phyloP scores from a whole-genome alignment of 1,140 invertebrate genomes.

The Brachionus calyciflorus region DNA sequence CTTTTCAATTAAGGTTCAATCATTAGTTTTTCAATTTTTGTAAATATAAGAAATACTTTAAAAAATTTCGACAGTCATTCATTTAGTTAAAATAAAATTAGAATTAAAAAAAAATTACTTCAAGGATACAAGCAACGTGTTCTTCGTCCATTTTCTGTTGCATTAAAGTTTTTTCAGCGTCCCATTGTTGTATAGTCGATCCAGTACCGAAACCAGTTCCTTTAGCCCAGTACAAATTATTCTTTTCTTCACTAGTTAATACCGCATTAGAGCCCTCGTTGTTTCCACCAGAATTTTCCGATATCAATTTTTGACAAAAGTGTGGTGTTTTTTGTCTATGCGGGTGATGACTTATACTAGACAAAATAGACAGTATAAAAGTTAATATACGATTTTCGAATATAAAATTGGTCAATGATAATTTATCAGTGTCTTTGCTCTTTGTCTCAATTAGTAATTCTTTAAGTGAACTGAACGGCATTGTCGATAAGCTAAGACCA shows the following conservation, averaged over 20 bases:
- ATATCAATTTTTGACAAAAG: constrained; percentile 2
- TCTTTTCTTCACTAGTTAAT: constrained; percentile 61
- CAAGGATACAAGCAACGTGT: constrained; percentile 77
- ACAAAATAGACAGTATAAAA: constrained; percentile 77
- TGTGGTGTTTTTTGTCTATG: constrained; percentile 51
- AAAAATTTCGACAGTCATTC: not conserved
- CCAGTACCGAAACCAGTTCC: constrained; percentile 89
- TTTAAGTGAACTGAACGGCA: constrained; percentile 81
- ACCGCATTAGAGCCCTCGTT: constrained; percentile 57
- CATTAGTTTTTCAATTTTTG: not conserved
- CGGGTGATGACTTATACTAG: constrained; percentile 81
- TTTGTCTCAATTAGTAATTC: constrained; percentile 75
- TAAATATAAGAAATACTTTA: not conserved
- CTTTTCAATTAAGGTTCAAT: not conserved
- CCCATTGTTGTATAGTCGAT: constrained; percentile 89
- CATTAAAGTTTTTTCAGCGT: constrained; percentile 85
- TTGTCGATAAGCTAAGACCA: constrained; percentile 67
- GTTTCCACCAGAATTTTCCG: not conserved
- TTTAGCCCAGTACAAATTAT: constrained; percentile 78
- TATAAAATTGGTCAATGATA: constrained; percentile 61
- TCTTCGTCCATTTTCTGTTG: constrained; percentile 84
- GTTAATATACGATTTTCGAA: constrained; percentile 12
- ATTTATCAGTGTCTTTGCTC: constrained; percentile 73
- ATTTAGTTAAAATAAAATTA: not conserved
- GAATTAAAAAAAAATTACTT: constrained; percentile 60